Base-by-base conservation (phyloP, 2,113 vertebrate species). In the Prinia subflava region DNA sequence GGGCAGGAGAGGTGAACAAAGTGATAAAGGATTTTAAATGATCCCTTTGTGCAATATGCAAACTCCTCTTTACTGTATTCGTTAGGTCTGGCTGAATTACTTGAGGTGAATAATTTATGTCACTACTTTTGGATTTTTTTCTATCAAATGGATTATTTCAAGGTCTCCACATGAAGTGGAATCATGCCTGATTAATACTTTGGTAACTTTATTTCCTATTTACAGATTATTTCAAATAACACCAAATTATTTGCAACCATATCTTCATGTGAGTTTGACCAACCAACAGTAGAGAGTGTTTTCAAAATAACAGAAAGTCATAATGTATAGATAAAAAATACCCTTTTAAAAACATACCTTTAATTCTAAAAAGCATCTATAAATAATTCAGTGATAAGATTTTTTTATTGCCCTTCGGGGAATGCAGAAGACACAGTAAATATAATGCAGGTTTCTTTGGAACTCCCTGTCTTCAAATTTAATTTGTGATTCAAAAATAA, bases 1-100 rank as follows among this genome's bases (percentile, higher is more conserved):
- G 44, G 83, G 76, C 79, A 93, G 92, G 37, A 83, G 60, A 83
- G 82, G 85, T 93, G 82, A 94, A 75, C 39, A 89, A 91, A 92
- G 37, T 75, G 79, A 91, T 67, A 95, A 95, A 81, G 76, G 37
- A 50, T 89, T 89, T 93, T 12, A 94, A 96, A 92, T 49, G 19
- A 90, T 88, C 64, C 44, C 49, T 96, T 94, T 93, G 76, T 94
- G 64, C 60, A 94, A 52, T 86, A 83, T 88, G 88, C 47, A 93
- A 77, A 76, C 73, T 82, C 13, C 30, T 83, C 42, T 79, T 79
- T 87, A 78, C 9, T 76, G 49, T 35, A 65, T 82, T 85, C 0
- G 1, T 83, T 73, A 79, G 50, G 8, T 12, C 50, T 95, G 37
- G 18, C 39, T 83, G 84, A 95, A 83, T 77, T 85, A 80, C 16